A percentile compares a stretch with the other conserved stretches of the same genome.
These are phyloP conservation scores for Chionis minor DNA, from an alignment of 2,113 vertebrate species.

Conservation along the genomic window DNA sequence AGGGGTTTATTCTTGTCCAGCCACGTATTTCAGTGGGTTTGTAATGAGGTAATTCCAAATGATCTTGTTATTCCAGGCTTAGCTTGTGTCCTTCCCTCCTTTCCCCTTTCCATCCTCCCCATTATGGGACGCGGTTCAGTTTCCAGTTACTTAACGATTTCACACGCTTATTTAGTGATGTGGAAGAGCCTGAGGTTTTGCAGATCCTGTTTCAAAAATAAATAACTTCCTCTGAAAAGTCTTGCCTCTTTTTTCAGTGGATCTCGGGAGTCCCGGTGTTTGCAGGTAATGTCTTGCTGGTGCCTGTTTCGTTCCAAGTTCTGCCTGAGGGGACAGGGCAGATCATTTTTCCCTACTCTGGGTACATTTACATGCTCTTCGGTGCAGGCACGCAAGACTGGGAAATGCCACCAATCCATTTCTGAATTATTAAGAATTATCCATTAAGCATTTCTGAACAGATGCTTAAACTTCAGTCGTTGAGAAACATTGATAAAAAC, in stretches of 20 bases:
- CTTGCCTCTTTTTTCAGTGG: neutral
- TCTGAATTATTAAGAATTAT: no score
- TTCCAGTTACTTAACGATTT: neutral
- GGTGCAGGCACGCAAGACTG: neutral
- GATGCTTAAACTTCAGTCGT: neutral
- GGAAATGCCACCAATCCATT: neutral
- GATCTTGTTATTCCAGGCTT: neutral
- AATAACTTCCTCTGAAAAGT: neutral
- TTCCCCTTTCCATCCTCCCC: neutral
- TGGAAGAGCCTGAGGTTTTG: neutral
- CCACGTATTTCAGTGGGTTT: neutral
- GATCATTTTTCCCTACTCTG: neutral
- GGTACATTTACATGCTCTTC: neutral
- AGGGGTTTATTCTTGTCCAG: neutral
- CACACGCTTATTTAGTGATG: neutral
- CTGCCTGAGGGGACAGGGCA: neutral
- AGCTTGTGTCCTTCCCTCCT: neutral
- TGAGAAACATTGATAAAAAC: neutral
- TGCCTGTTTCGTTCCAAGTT: neutral
- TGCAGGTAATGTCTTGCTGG: neutral
- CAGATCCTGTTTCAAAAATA: neutral
- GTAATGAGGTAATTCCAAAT: neutral
- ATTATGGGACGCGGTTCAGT: neutral
- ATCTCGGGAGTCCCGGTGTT: neutral
- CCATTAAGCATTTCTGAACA: neutral